Base-by-base conservation (phyloP, 1,140 invertebrate genomes). In the Oreohelix idahoensis region DNA sequence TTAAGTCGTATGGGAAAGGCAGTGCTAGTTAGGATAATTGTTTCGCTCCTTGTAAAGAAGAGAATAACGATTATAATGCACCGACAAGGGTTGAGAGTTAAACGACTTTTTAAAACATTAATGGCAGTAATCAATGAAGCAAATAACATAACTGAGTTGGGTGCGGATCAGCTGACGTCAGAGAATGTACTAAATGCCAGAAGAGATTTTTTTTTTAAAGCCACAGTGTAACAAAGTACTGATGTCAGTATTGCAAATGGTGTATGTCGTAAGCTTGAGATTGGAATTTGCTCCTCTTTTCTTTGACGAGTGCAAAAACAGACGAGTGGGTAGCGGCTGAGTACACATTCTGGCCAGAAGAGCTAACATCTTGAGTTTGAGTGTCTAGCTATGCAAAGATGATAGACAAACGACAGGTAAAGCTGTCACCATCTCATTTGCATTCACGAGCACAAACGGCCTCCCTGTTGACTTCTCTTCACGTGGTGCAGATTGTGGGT, bases 321-420 rank as follows among this genome's bases (percentile, higher is more conserved):
- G 53, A n/a, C 26, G 53, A 66, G 63, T 32, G 29, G 63, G 63
- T 66, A 11, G 1, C 2, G 63, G 8, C 29, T 8, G 63, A 32
- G 63, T 32, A 66, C 29, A 66, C 63, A 66, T 11, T 66, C n/a
- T 32, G 53, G 8, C 63, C 63, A 13, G 20, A 4, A 29, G 17
- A 32, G 63, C 63, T 32, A 66, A 66, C 29, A 66, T 66, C 63
- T 66, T 66, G 10, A 66, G 11, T 66, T 32, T 29, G 63, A 23
- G 53, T 66, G 63, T 29, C n/a, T 66, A 17, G n/a, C 63, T 66
- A 23, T 32, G 63, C 17, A 66, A 66, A 66, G 63, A 66, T 66
- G 29, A 32, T 23, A 66, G 63, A 66, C 63, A 66, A 66, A 66
- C 63, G n/a, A 32, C 63, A 66, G 29, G 63, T 66, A 66, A 66